A percentile compares a stretch with the other conserved stretches of the same genome.
Evolutionary conservation across 2,797 vertebrate genomes (phyloP).

Genomic region (Chelonia mydas): DNA sequence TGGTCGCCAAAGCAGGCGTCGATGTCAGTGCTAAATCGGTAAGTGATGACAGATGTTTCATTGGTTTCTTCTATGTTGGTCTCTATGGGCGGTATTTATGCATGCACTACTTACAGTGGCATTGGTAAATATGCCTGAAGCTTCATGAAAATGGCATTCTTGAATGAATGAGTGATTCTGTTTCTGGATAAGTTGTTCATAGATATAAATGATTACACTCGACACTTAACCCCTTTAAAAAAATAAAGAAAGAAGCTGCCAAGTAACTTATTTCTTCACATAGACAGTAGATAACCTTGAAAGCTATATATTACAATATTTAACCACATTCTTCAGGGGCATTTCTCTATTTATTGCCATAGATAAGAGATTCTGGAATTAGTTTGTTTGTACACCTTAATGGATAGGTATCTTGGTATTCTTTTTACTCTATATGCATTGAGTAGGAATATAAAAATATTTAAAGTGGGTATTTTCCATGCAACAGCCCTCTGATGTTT

Average conservation of each 20-base stretch:
- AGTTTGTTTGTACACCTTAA: constrained; percentile 66
- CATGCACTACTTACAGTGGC: constrained; percentile 62
- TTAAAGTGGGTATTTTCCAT: constrained; percentile 51
- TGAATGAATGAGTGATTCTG: constrained; percentile 40
- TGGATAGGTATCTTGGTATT: constrained; percentile 74
- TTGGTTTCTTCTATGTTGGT: constrained; percentile 72
- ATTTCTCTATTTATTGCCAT: constrained; percentile 40
- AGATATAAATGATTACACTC: neutral
- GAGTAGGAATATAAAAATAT: constrained; percentile 68
- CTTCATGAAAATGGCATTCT: constrained; percentile 48
- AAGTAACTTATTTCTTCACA: constrained; percentile 25
- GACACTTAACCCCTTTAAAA: constrained; percentile 29
- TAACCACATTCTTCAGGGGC: neutral
- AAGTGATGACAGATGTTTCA: constrained; percentile 81
- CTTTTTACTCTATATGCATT: constrained; percentile 51
- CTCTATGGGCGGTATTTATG: constrained; percentile 78
- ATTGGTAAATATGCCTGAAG: neutral
- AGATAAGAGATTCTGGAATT: constrained; percentile 68
- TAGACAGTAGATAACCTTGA: constrained; percentile 8
- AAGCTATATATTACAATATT: constrained; percentile 39
- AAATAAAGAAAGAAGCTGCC: constrained; percentile 1
- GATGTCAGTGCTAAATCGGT: constrained; percentile 86
- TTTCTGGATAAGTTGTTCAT: constrained; percentile 50
- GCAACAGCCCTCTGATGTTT: neutral
- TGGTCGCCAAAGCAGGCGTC: constrained; percentile 82